Percentiles rank a stretch among this genome's conserved stretches.
These are phyloP conservation scores for Schizaphis graminum DNA, from an alignment of 2,888 invertebrate genomes.

Conservation along the genomic window DNA sequence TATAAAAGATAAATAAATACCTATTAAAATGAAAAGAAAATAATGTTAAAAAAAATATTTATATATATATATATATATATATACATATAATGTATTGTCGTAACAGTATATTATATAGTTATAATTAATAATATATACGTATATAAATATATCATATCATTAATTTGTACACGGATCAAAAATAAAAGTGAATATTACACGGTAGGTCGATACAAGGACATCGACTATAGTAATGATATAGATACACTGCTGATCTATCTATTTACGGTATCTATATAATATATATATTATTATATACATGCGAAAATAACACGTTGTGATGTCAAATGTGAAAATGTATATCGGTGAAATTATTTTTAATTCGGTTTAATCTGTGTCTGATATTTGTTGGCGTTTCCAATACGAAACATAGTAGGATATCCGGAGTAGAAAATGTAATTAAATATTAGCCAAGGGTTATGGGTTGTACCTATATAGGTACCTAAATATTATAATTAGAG, in stretches of 20 bases:
- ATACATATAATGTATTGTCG: background rate
- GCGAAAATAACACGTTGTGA: background rate
- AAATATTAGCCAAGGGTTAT: conserved; percentile 25
- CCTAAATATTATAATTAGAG: background rate
- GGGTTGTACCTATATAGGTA: background rate
- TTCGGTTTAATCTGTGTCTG: background rate
- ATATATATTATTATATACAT: too few species aligned
- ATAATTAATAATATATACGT: background rate
- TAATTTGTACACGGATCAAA: background rate
- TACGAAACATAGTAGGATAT: background rate
- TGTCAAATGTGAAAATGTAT: background rate
- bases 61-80: too few species aligned
- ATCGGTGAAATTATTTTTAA: background rate
- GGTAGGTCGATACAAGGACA: background rate
- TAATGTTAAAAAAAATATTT: background rate
- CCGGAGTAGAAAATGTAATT: conserved; percentile 25
- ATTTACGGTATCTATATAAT: background rate
- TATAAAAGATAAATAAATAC: background rate
- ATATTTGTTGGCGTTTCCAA: background rate
- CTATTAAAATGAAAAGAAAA: background rate
- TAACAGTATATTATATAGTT: background rate
- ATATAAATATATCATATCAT: background rate
- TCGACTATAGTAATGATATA: background rate
- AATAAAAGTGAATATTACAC: conserved; percentile 7
- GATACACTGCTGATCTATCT: background rate